Evolutionary conservation across 2,113 vertebrate species (phyloP).

Genomic region (Equus quagga): DNA sequence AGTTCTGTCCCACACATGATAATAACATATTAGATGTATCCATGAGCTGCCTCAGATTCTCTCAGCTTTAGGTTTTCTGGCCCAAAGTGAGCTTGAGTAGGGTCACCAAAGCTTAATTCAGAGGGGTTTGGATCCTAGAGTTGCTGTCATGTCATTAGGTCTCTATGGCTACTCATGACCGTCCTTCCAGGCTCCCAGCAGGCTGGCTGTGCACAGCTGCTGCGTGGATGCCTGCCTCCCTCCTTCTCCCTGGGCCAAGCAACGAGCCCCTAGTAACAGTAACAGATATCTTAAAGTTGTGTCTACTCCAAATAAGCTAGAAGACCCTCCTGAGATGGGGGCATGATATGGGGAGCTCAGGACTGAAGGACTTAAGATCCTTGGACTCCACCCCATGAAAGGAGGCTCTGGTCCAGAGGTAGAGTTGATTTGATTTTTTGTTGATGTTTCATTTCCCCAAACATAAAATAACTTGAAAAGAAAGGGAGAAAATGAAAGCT

Average conservation of each 20-base stretch:
- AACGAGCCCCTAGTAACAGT: background rate
- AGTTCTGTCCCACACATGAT: background rate
- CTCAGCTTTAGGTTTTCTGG: background rate
- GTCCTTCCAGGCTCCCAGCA: background rate
- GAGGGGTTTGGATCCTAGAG: background rate
- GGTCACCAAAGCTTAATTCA: background rate
- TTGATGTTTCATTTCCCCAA: conserved; percentile 1
- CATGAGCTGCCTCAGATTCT: background rate
- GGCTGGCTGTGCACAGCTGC: background rate
- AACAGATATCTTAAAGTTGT: background rate
- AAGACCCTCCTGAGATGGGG: background rate
- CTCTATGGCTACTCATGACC: background rate
- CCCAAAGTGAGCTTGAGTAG: background rate
- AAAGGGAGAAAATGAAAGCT: conserved; percentile 6
- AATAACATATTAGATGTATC: background rate
- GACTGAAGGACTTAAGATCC: background rate
- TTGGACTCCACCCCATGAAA: background rate
- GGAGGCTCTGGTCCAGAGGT: background rate
- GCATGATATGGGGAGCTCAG: no score
- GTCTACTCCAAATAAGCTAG: background rate
- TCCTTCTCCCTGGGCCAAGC: background rate
- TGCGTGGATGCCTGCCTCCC: background rate
- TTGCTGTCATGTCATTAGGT: no score
- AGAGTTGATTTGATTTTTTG: background rate
- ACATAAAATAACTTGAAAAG: conserved; percentile 17